Conservation (phyloP, 1,140 invertebrate genomes). For the Bombus picipes region DNA sequence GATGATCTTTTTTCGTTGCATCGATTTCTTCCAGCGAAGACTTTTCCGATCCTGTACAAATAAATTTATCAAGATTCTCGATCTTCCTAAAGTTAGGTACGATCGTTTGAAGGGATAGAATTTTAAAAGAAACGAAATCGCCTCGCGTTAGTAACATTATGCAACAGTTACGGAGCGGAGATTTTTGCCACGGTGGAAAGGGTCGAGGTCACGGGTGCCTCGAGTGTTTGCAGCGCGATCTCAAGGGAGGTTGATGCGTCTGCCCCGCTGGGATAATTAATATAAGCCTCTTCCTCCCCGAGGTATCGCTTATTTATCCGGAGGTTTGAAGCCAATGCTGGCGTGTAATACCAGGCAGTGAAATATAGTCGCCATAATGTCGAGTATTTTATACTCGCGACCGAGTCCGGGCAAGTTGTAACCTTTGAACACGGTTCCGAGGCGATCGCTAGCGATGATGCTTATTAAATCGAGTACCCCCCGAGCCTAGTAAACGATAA, state of each 20-base stretch:
- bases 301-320: constrained; percentile 60
- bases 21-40: no score
- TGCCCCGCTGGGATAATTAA: constrained; percentile 61
- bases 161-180: constrained; percentile 32
- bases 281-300: constrained; percentile 50
- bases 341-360: constrained; percentile 62
- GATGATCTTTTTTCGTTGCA: no score
- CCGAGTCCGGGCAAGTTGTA: constrained; percentile 29
- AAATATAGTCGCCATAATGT: constrained; percentile 63
- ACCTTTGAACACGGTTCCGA: constrained; percentile 50
- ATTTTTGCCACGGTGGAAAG: neutral
- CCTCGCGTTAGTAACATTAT: constrained; percentile 18
- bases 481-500: constrained; percentile 28
- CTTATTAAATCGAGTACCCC: constrained; percentile 50
- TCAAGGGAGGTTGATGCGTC: constrained; percentile 57
- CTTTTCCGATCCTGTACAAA: no score
- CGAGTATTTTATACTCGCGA: constrained; percentile 61
- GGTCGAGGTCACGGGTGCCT: constrained; percentile 41
- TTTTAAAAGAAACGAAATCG: neutral
- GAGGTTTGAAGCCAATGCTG: constrained; percentile 38
- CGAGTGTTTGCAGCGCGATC: constrained; percentile 27
- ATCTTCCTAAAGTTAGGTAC: no score
- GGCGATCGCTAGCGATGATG: constrained; percentile 31
- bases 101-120: neutral
- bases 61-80: no score